Evolutionary conservation across 2,113 vertebrate species (phyloP).

Genomic region (Anguilla rostrata): DNA sequence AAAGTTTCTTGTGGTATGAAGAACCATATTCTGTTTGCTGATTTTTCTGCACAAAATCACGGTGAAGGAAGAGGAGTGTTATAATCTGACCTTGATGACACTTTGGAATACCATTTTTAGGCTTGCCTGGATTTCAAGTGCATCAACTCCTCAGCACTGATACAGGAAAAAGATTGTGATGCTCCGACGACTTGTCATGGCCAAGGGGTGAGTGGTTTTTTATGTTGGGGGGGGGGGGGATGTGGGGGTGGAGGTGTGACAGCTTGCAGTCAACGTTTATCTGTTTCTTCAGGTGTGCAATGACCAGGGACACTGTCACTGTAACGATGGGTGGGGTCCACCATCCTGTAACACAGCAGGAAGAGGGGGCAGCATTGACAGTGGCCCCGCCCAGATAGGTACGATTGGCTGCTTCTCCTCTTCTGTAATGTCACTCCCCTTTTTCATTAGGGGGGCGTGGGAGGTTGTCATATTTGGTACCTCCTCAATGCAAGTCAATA

Average conservation of each 20-base stretch:
- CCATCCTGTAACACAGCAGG: slow-evolving; percentile 66
- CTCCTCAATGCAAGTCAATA: not conserved
- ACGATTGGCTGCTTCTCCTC: slow-evolving; percentile 6
- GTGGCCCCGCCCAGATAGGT: slow-evolving; percentile 78
- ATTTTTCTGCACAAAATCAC: too few species aligned
- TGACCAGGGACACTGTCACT: slow-evolving; percentile 73
- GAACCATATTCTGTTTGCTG: too few species aligned
- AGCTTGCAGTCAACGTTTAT: not conserved
- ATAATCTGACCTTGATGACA: not conserved
- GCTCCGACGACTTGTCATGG: slow-evolving; percentile 65
- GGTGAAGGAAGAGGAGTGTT: not conserved
- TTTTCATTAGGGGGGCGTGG: not conserved
- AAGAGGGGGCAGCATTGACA: slow-evolving; percentile 78
- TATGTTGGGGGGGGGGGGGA: not conserved
- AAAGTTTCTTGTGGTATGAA: too few species aligned
- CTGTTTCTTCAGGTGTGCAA: slow-evolving; percentile 72
- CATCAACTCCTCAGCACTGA: slow-evolving; percentile 68
- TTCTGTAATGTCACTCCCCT: not conserved
- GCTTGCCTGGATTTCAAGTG: slow-evolving; percentile 76
- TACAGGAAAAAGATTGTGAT: slow-evolving; percentile 70
- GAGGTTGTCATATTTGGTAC: not conserved
- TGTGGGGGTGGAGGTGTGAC: not conserved
- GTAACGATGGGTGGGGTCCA: slow-evolving; percentile 69
- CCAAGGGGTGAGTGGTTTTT: slow-evolving; percentile 68
- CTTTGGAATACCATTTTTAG: slow-evolving; percentile 50